Base-by-base conservation (phyloP, 2,113 vertebrate species). In the Brachyhypopomus occidentalis region DNA sequence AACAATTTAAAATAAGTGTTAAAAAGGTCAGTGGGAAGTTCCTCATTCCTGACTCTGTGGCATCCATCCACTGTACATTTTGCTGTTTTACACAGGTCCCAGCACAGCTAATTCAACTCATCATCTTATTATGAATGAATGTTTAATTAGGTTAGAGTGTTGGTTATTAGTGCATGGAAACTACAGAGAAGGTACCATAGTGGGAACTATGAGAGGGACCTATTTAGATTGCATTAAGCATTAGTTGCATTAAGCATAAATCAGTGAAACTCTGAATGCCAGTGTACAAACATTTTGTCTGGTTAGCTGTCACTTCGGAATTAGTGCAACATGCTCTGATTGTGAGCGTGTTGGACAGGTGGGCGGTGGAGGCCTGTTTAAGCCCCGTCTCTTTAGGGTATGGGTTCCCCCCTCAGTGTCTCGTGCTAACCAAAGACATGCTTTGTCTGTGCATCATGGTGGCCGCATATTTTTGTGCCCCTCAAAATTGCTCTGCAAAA, bases 381-480 rank as follows among this genome's bases (percentile, higher is more conserved):
- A 69, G 66, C 72, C 70, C 38, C 11, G 22, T 85, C 83, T 85
- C 71, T 83, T 75, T 83, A 72, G 52, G 81, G 77, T 80, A 67
- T 72, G 20, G 56, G 67, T 7, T 34, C 5, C 71, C 79, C 84
- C 41, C 64, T 55, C 38, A 38, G 67, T 71, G 66, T 80, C 77
- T 83, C 80, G 76, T 64, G 66, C 83, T 87, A 87, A 87, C 80
- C 83, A 83, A 84, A 87, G 80, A 84, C 87, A 86, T 84, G 75
- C 85, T 79, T 63, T 27, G 41, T 80, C 58, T 81, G 81, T 79
- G 84, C 63, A 60, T 83, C 77, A 84, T 86, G 86, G 86, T 86
- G 86, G 86, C 84, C 80, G 75, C 86, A 86, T 87, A 86, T 87
- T 86, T 88, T 86, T 84, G 86, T 86, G 83, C 86, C 86, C 86